Base-by-base conservation (phyloP, 1,140 invertebrate species). In the Ceratitis capitata region DNA sequence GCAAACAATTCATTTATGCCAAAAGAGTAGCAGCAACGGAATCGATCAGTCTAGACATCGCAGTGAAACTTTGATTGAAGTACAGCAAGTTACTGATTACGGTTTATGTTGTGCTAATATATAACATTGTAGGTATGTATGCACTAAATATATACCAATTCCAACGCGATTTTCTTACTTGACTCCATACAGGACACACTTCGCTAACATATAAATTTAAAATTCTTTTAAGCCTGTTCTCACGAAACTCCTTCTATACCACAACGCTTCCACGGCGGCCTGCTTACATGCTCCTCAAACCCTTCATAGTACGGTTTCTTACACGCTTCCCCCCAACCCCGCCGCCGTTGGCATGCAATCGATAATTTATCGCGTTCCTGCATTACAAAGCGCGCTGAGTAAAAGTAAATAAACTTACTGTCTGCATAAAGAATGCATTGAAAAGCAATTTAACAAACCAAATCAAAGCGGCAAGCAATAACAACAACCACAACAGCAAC, bases 1-100 rank as follows among this genome's bases (percentile, higher is more conserved):
- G 69, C 39, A 78, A 78, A 78, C 69, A 78, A 78, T 78, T 45
- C 69, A 47, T 78, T 78, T 45, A 23, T 26, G 69, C 39, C 39
- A 78, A 56, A n/a, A 19, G 42, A 78, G 45, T 19, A 47, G 69
- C 32, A 39, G 19, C n/a, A n/a, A n/a, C n/a, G 1, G 39, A 12
- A 47, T 78, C 39, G 69, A 45, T 78, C 42, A 26, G 69, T 78
- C 69, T 78, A 78, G 69, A 45, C 69, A 78, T 45, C 19, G n/a
- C 26, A 39, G 32, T 42, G 6, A 42, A 69, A 69, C 64, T 39
- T 69, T 69, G 39, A 78, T 19, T 78, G 39, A 78, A 42, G 69
- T 78, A 45, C 69, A 19, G n/a, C 39, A 56, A 56, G 23, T 19
- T 45, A 23, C 39, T 78, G 39, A 78, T 42, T 78, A 78, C 39